phyloP scores from a whole-genome alignment of 1,140 invertebrate species.

The Samia ricini region DNA sequence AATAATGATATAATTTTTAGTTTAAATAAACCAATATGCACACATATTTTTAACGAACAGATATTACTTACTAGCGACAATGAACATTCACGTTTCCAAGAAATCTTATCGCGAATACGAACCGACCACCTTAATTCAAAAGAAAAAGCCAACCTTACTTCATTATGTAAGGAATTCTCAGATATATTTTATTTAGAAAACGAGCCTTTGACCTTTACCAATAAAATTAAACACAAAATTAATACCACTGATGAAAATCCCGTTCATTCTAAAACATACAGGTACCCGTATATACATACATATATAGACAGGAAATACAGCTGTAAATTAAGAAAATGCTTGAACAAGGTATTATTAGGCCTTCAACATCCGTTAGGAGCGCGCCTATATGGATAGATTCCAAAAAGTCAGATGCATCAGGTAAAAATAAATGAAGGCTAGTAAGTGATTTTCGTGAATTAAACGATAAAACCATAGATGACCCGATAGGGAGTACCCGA shows the following conservation, averaged over 20 bases:
- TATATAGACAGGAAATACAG: slow-evolving; percentile 6
- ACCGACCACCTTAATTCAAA: slow-evolving; percentile 5
- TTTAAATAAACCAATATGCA: slow-evolving; percentile 9
- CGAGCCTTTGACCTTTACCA: slow-evolving; percentile 13
- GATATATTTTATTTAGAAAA: slow-evolving; percentile 26
- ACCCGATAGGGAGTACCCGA: slow-evolving; percentile 19
- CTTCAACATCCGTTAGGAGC: slow-evolving; percentile 12
- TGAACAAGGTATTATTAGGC: slow-evolving; percentile 13
- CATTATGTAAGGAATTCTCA: slow-evolving; percentile 1
- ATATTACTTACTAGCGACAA: neutral
- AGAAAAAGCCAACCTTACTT: neutral
- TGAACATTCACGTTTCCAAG: neutral
- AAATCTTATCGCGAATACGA: slow-evolving; percentile 11
- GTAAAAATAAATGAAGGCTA: slow-evolving; percentile 12
- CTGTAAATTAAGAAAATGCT: slow-evolving; percentile 12
- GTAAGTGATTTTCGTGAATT: slow-evolving; percentile 14
- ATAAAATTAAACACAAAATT: slow-evolving; percentile 13
- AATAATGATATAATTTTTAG: slow-evolving; percentile 20
- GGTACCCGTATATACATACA: slow-evolving; percentile 11
- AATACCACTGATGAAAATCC: slow-evolving; percentile 15
- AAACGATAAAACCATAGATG: slow-evolving; percentile 15
- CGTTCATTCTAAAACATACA: slow-evolving; percentile 11
- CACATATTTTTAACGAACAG: neutral
- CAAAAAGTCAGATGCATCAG: slow-evolving; percentile 14
- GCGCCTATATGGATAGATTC: slow-evolving; percentile 16